Evolutionary conservation across 2,888 invertebrate species (phyloP).

Genomic region (Allophyes oxyacanthae): DNA sequence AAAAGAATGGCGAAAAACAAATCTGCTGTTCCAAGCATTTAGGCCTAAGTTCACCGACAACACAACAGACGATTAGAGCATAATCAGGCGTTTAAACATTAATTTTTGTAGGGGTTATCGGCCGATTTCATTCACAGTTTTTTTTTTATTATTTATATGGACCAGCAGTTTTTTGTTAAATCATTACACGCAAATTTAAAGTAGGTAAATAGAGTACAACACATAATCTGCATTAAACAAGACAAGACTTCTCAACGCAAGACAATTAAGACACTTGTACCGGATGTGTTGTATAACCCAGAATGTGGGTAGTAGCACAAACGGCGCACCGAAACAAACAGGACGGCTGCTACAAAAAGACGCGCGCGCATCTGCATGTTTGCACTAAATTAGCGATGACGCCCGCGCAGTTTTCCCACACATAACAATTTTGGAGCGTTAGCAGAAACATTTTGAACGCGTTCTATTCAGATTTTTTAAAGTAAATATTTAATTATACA

Average conservation of each 20-base stretch:
- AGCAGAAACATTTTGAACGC: conserved; percentile 51
- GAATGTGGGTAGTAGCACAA: conserved; percentile 39
- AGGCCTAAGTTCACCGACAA: too few relatives aligned
- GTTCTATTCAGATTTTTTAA: background rate
- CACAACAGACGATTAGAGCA: too few relatives aligned
- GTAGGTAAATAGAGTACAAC: too few relatives aligned
- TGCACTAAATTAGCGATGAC: conserved; percentile 83
- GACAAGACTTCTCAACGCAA: conserved; percentile 14
- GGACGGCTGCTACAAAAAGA: conserved; percentile 65
- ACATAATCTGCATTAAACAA: background rate
- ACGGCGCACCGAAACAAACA: conserved; percentile 49
- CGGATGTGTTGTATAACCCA: conserved; percentile 51
- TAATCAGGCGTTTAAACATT: too few relatives aligned
- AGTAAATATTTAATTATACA: too few relatives aligned
- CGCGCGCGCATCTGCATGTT: conserved; percentile 75
- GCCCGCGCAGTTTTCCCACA: conserved; percentile 82
- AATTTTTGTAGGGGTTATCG: too few relatives aligned
- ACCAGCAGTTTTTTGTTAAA: too few relatives aligned
- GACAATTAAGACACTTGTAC: conserved; percentile 39
- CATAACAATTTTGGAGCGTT: conserved; percentile 64
- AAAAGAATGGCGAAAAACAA: too few relatives aligned
- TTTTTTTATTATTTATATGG: too few relatives aligned
- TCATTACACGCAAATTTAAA: too few relatives aligned
- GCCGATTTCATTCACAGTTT: too few relatives aligned
- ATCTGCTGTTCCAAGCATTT: too few relatives aligned